Evolutionary conservation across 2,888 invertebrate genomes (phyloP).

Genomic region (Listrodromus nycthemerus): DNA sequence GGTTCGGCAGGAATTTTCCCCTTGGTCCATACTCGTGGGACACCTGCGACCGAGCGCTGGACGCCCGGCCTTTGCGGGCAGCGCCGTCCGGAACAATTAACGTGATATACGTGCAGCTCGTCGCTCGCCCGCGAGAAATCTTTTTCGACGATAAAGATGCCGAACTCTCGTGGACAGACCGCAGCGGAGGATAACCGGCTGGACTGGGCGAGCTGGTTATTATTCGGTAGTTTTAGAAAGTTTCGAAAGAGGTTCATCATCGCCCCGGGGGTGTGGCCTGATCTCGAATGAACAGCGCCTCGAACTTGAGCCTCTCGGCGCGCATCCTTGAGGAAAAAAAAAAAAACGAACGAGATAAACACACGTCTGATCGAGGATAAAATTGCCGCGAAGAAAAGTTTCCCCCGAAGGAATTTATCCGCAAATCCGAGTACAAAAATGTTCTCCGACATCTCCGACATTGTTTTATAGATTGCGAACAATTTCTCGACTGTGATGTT

Average conservation of each 20-base stretch:
- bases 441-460: not conserved
- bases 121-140: slow-evolving; percentile 12
- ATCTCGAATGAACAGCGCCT: not conserved
- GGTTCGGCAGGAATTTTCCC: slow-evolving; percentile 14
- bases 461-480: not conserved
- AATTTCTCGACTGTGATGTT: not conserved
- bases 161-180: not conserved
- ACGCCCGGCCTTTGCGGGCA: not conserved
- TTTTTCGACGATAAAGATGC: slow-evolving; percentile 42
- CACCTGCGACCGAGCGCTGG: slow-evolving; percentile 21
- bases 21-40: slow-evolving; percentile 13
- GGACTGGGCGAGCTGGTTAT: slow-evolving; percentile 45
- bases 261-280: slow-evolving; percentile 60
- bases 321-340: not conserved
- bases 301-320: not conserved
- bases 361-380: not conserved
- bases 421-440: not conserved
- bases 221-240: slow-evolving; percentile 78
- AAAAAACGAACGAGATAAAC: not conserved
- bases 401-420: not conserved
- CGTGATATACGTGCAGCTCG: slow-evolving; percentile 37
- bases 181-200: not conserved
- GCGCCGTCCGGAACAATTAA: slow-evolving; percentile 61
- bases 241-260: slow-evolving; percentile 72
- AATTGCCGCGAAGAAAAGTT: not conserved